Evolutionary conservation across 2,113 vertebrate species (phyloP), one percentile per base, ranked within the genome.

Genomic region (Cyprinodon tularosa): DNA sequence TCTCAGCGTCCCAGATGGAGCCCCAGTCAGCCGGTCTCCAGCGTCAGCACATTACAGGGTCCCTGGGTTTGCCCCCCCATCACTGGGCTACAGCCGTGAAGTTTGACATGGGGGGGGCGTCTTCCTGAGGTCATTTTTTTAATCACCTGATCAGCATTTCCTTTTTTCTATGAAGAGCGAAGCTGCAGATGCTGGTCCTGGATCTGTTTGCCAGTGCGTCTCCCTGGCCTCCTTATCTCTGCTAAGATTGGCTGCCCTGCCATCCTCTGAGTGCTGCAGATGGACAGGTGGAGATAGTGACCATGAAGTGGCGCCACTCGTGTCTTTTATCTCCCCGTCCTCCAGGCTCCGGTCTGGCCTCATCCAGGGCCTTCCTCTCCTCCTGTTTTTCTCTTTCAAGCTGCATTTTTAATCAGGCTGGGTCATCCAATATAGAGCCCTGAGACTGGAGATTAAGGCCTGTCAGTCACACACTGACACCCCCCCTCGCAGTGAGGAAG

Each of bases 261-360:
- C 76, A 62, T 86, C 82, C 77, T 86, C 78, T 73, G 77, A 50
- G 88, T 84, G 83, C 82, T 89, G 84, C 89, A 95, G 94, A 95
- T 91, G 91, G 93, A 93, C 92, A 96, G 93, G 93, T 93, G 91
- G 93, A 93, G 93, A 94, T 91, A 93, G 83, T 84, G 91, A 86
- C 89, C 85, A 88, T 92, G 88, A 94, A 89, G 80, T 93, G 92
- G 93, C 84, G 60, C 88, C 89, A 87, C 53, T 17, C 80, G 65
- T 72, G 71, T 88, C 90, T 93, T 95, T 90, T 83, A 92, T 82
- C 93, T 92, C 88, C 86, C 50, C 78, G 72, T 85, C 85, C 86
- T 88, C 82, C 80, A 94, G 91, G 88, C 90, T 91, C 84, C 79
- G 90, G 86, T 90, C 88, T 93, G 88, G 88, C 84, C 91, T 90